phyloP scores from a whole-genome alignment of 1,140 invertebrate genomes.

The Drosophila azteca region DNA sequence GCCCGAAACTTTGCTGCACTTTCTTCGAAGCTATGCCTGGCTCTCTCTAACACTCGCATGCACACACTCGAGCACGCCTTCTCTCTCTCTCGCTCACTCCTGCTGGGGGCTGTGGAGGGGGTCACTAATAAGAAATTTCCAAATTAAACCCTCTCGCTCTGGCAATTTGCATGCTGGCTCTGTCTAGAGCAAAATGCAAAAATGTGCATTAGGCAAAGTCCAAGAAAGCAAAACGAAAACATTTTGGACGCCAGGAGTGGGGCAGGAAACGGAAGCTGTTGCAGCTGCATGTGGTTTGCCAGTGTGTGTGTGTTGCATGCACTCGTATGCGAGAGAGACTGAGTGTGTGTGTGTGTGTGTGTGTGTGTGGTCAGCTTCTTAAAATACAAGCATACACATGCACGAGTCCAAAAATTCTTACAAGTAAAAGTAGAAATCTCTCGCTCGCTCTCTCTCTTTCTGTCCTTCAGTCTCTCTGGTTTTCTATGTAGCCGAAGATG shows the following conservation, averaged over 20 bases:
- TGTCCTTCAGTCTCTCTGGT: slow-evolving; percentile 5
- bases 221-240: slow-evolving; percentile 71
- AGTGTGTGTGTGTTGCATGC: slow-evolving; percentile 13
- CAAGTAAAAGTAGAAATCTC: slow-evolving; percentile 63
- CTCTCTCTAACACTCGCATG: slow-evolving; percentile 38
- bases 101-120: background rate
- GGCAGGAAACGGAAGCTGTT: slow-evolving; percentile 44
- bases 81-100: slow-evolving; percentile 19
- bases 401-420: slow-evolving; percentile 64
- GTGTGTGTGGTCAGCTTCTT: slow-evolving; percentile 68
- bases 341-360: background rate
- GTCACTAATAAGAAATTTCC: slow-evolving; percentile 76
- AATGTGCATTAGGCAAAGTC: slow-evolving; percentile 81
- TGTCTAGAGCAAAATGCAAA: slow-evolving; percentile 73
- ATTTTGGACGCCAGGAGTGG: slow-evolving; percentile 22
- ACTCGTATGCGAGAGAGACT: slow-evolving; percentile 29
- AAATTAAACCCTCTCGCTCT: slow-evolving; percentile 69
- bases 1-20: slow-evolving; percentile 63
- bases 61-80: slow-evolving; percentile 10
- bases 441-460: slow-evolving; percentile 29
- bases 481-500: background rate
- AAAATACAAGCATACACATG: slow-evolving; percentile 63
- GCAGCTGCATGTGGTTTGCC: slow-evolving; percentile 58
- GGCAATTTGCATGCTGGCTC: slow-evolving; percentile 54
- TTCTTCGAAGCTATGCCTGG: slow-evolving; percentile 66